Evolutionary conservation across 1,140 invertebrate species (phyloP).

Genomic region (Chelonus insularis): DNA sequence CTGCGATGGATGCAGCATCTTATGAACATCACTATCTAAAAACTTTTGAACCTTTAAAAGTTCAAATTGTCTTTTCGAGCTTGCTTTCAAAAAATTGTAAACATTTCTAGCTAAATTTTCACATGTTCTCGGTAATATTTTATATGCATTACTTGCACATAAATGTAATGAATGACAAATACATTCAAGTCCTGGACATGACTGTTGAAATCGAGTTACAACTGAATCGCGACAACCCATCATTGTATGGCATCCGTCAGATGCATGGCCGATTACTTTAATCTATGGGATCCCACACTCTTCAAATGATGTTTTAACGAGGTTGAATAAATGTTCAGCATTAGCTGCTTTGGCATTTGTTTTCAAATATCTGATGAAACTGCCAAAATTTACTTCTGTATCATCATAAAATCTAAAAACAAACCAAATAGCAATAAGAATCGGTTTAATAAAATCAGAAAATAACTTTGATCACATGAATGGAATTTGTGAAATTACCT

Average conservation of each 20-base stretch:
- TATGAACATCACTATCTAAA: conserved; percentile 24
- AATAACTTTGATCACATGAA: no score
- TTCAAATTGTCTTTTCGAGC: conserved; percentile 40
- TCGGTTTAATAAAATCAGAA: no score
- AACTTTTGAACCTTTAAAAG: conserved; percentile 32
- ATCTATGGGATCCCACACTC: conserved; percentile 36
- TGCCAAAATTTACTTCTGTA: neutral
- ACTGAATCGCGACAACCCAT: conserved; percentile 51
- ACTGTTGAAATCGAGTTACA: conserved; percentile 31
- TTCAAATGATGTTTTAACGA: conserved; percentile 36
- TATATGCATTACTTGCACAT: conserved; percentile 44
- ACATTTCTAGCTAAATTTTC: conserved; percentile 44
- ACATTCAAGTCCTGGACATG: conserved; percentile 50
- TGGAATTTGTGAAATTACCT: no score
- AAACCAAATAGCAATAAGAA: no score
- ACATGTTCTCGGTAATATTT: conserved; percentile 39
- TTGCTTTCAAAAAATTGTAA: conserved; percentile 44
- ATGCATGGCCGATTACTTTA: conserved; percentile 49
- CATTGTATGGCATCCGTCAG: conserved; percentile 49
- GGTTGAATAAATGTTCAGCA: conserved; percentile 40
- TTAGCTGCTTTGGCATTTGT: conserved; percentile 34
- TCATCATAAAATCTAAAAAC: neutral
- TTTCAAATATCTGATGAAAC: neutral
- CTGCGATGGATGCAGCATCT: conserved; percentile 27
- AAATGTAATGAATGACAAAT: conserved; percentile 52